phyloP scores from a whole-genome alignment of 2,888 invertebrate genomes.

The Halocaridina rubra region DNA sequence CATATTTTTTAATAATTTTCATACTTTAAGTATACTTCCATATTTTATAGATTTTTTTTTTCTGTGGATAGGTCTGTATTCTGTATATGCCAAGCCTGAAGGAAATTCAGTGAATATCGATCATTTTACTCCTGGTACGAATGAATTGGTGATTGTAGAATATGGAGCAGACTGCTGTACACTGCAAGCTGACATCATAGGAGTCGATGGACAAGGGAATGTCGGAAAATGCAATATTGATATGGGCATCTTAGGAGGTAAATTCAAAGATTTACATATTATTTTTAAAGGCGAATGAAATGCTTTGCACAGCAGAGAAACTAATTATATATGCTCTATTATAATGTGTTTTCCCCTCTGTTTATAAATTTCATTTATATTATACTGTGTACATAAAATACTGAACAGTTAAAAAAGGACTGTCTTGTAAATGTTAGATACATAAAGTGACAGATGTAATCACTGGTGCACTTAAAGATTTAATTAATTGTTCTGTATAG shows the following conservation, averaged over 20 bases:
- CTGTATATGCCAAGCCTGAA: conserved; percentile 26
- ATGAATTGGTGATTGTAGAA: neutral
- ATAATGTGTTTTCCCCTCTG: no score
- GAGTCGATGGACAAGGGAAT: conserved; percentile 36
- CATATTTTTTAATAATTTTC: no score
- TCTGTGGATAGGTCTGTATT: conserved; percentile 34
- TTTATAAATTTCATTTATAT: no score
- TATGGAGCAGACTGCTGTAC: conserved; percentile 32
- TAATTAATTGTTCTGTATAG: no score
- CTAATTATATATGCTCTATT: no score
- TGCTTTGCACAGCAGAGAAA: neutral
- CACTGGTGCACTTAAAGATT: no score
- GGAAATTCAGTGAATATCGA: neutral
- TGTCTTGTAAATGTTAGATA: no score
- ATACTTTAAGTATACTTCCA: no score
- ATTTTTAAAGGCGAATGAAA: neutral
- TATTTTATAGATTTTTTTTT: no score
- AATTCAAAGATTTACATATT: neutral
- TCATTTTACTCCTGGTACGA: conserved; percentile 21
- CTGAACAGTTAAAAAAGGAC: no score
- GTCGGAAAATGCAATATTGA: conserved; percentile 46
- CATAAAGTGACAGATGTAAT: no score
- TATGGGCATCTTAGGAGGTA: conserved; percentile 44
- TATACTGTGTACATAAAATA: no score
- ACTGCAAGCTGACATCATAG: conserved; percentile 40